Conservation (phyloP, 2,113 vertebrate species). For the Hemiprocne comata region DNA sequence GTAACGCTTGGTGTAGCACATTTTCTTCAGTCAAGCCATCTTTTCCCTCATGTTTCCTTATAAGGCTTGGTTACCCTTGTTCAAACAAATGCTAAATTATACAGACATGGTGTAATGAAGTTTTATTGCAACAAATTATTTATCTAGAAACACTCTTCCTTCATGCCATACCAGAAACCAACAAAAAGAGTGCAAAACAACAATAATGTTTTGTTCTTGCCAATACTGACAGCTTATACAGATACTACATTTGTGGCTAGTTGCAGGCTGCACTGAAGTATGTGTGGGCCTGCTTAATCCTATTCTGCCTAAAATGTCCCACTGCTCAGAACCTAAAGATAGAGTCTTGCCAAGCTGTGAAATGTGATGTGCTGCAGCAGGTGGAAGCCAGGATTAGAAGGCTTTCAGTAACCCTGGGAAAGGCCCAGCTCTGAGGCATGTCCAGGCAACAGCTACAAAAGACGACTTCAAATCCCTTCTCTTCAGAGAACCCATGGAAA, state of each 20-base stretch:
- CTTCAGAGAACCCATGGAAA: background rate
- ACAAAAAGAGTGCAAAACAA: background rate
- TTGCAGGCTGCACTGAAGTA: background rate
- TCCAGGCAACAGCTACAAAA: background rate
- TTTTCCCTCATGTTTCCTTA: background rate
- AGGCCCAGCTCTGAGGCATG: background rate
- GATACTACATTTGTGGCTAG: background rate
- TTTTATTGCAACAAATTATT: constrained; percentile 37
- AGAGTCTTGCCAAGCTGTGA: background rate
- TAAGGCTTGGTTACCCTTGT: background rate
- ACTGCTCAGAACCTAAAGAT: constrained; percentile 40
- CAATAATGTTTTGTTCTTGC: background rate
- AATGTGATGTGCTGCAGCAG: background rate
- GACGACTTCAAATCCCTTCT: background rate
- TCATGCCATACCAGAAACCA: constrained; percentile 41
- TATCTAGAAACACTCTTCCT: constrained; percentile 36
- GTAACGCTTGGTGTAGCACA: background rate
- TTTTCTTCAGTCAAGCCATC: background rate
- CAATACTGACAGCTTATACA: background rate
- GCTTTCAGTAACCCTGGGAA: background rate
- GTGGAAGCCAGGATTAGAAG: constrained; percentile 23
- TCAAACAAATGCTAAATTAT: constrained; percentile 42
- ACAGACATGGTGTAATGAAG: background rate
- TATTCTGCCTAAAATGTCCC: constrained; percentile 13
- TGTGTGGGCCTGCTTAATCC: constrained; percentile 18